These are phyloP conservation scores for Synanceia verrucosa DNA, from an alignment of 2,797 vertebrate species.

Conservation along the genomic window DNA sequence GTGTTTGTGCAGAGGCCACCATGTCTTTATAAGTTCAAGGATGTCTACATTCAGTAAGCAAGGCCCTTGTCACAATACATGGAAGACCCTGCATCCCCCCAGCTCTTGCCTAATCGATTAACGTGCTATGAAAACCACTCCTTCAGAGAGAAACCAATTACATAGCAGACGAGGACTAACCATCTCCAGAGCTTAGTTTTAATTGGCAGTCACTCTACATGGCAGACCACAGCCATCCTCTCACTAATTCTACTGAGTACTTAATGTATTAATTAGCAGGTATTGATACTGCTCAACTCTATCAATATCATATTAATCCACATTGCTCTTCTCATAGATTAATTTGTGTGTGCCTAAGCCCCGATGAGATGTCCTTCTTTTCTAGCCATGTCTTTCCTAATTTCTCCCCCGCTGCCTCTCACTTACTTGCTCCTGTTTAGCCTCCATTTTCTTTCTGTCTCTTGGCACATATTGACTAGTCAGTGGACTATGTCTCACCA, in stretches of 20 bases:
- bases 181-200: conserved; percentile 74
- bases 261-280: conserved; percentile 75
- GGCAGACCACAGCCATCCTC: conserved; percentile 53
- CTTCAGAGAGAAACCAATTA: conserved; percentile 73
- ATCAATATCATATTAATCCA: conserved; percentile 77
- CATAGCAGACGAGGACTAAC: conserved; percentile 51
- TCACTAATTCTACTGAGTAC: conserved; percentile 62
- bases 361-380: conserved; percentile 19
- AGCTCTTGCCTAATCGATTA: conserved; percentile 67
- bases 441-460: conserved; percentile 15
- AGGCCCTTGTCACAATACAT: conserved; percentile 38
- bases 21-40: background rate
- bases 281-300: conserved; percentile 69
- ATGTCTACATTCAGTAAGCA: conserved; percentile 19
- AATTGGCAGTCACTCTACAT: conserved; percentile 74
- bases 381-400: conserved; percentile 8
- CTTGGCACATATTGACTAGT: conserved; percentile 51
- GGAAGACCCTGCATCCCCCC: conserved; percentile 38
- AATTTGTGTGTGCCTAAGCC: conserved; percentile 35
- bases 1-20: background rate
- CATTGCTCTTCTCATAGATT: conserved; percentile 32
- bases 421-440: conserved; percentile 5
- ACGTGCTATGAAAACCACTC: conserved; percentile 66
- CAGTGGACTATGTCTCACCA: conserved; percentile 50
- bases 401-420: background rate